Conservation (phyloP, 1,140 invertebrate species). For the Hesperophylax magnus region DNA sequence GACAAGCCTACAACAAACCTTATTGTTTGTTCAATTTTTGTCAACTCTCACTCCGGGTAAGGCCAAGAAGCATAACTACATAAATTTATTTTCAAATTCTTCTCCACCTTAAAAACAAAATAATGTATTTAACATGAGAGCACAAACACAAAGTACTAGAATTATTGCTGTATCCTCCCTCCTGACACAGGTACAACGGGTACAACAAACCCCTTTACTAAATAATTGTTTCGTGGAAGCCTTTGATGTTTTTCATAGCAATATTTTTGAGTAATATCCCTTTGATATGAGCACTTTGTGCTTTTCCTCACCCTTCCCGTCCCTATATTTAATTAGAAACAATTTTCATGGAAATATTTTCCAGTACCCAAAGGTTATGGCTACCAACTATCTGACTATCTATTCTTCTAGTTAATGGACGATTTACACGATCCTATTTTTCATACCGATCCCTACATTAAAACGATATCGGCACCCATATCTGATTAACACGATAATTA, state of each 20-base stretch:
- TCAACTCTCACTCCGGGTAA: no score
- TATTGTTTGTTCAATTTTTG: no score
- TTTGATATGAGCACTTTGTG: slow-evolving; percentile 47
- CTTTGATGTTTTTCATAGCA: slow-evolving; percentile 52
- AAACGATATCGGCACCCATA: no score
- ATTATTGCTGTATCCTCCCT: neutral
- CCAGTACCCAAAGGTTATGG: neutral
- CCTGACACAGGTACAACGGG: no score
- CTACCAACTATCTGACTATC: neutral
- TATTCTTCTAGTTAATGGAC: no score
- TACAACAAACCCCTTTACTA: slow-evolving; percentile 28
- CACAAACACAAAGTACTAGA: neutral
- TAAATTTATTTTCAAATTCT: no score
- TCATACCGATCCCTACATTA: no score
- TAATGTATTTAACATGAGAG: neutral
- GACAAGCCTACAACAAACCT: no score
- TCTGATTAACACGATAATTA: no score
- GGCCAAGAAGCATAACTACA: no score
- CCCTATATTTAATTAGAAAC: slow-evolving; percentile 49
- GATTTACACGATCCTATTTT: no score
- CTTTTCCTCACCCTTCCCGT: neutral
- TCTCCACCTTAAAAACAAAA: no score
- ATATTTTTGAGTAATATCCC: slow-evolving; percentile 50
- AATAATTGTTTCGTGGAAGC: slow-evolving; percentile 48
- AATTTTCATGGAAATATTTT: slow-evolving; percentile 34